Evolutionary conservation across 2,113 vertebrate species (phyloP).

Genomic region (Indicator maculatus): DNA sequence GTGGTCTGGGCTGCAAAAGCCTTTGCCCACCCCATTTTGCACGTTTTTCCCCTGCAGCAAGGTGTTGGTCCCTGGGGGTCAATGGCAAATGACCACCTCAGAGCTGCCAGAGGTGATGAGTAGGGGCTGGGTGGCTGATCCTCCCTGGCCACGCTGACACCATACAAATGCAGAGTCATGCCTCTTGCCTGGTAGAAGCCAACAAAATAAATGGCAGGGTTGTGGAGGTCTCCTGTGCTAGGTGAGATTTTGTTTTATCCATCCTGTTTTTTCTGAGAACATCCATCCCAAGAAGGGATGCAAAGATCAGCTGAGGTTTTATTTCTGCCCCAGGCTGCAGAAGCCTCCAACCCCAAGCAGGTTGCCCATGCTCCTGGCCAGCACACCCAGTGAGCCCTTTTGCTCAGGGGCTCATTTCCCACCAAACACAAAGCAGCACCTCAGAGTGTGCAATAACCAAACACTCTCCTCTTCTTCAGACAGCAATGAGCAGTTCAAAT

Average conservation of each 20-base stretch:
- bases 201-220: neutral
- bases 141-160: fast-evolving
- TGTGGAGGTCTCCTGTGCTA: neutral
- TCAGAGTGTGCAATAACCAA: neutral
- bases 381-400: neutral
- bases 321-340: neutral
- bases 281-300: neutral
- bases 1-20: neutral
- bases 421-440: neutral
- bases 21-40: fast-evolving
- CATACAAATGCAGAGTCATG: neutral
- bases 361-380: neutral
- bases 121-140: neutral
- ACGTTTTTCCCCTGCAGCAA: neutral
- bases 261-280: neutral
- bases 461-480: neutral
- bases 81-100: neutral
- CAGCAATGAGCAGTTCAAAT: neutral
- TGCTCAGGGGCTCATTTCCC: neutral
- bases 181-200: neutral
- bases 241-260: neutral
- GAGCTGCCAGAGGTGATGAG: fast-evolving
- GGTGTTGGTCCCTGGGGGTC: neutral
- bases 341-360: neutral
- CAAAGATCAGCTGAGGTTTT: neutral